phyloP scores from a whole-genome alignment of 2,797 vertebrate species.

The Anableps anableps region DNA sequence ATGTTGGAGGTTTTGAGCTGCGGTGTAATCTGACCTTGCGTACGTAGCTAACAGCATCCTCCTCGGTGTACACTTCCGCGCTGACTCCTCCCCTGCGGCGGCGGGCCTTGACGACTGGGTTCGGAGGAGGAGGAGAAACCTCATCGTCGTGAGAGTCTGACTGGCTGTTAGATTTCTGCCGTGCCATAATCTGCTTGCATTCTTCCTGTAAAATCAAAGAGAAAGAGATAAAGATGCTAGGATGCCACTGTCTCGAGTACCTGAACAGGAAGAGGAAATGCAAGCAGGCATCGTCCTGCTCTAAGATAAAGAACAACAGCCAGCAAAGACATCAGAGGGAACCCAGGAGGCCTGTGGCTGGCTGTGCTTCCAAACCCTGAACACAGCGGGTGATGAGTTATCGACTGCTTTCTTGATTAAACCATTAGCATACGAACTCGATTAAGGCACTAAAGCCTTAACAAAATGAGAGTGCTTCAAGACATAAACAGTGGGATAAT shows the following conservation, averaged over 20 bases:
- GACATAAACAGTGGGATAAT: constrained; percentile 7
- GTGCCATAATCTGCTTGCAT: constrained; percentile 93
- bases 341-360: constrained; percentile 21
- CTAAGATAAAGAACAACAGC: constrained; percentile 39
- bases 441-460: constrained; percentile 32
- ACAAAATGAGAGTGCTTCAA: constrained; percentile 27
- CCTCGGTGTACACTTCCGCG: constrained; percentile 96
- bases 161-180: constrained; percentile 95
- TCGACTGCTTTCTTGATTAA: constrained; percentile 61
- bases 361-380: constrained; percentile 38
- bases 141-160: constrained; percentile 95
- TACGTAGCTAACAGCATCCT: constrained; percentile 97
- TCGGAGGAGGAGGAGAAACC: constrained; percentile 91
- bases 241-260: neutral
- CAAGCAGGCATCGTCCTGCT: constrained; percentile 27
- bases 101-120: constrained; percentile 92
- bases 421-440: constrained; percentile 52
- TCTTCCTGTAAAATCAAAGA: constrained; percentile 86
- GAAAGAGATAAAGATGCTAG: neutral
- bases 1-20: neutral
- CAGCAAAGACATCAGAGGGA: constrained; percentile 40
- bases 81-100: constrained; percentile 93
- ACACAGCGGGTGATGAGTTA: constrained; percentile 56
- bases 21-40: constrained; percentile 86
- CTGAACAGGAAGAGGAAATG: constrained; percentile 11